Evolutionary conservation across 2,113 vertebrate genomes (phyloP), one percentile per base, ranked within the genome.

Genomic region (Mesocricetus auratus): DNA sequence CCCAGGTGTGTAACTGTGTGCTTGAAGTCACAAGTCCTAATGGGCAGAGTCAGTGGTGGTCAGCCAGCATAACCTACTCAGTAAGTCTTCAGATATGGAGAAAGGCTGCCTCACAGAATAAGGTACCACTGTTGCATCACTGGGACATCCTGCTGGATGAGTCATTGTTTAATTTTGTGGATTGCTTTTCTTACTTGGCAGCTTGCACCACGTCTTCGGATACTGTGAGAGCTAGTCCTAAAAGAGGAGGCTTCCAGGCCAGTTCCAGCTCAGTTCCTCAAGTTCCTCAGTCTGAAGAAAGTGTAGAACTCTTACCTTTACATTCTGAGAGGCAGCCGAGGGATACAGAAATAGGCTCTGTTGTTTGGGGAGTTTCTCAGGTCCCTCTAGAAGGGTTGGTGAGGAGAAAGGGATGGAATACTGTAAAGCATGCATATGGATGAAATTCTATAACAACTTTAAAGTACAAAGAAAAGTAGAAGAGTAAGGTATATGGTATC

Each of bases 51-150:
- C 81, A 83, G n/a, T 60, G 56, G 56, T 42, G 10, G n/a, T 16
- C 1, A 1, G 1, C 7, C 26, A 17, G 58, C n/a, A 3, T 62
- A 16, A 29, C 58, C n/a, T 5, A 3, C 13, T 29, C 39, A 7
- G 3, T 8, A 42, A 42, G 15, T 42, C 81, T 31, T 62, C 56
- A 16, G 81, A 13, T 36, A 29, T 3, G 5, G 15, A 2, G 13
- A 62, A 53, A 42, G 24, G 29, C 24, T 29, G 7, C 13, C 56
- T 83, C n/a, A 17, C 29, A 79, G 33, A 56, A 31, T 21, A 36
- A 16, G 21, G 22, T 62, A 9, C 81, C 22, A 42, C 13, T 29
- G 1, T 42, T 29, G n/a, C 1, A 26, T 24, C 36, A 42, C 4
- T 26, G 13, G 56, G 39, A 45, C 17, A 7, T 29, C 56, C 62